Evolutionary conservation across 2,797 vertebrate species (phyloP).

Genomic region (Pyrocephalus nanus): DNA sequence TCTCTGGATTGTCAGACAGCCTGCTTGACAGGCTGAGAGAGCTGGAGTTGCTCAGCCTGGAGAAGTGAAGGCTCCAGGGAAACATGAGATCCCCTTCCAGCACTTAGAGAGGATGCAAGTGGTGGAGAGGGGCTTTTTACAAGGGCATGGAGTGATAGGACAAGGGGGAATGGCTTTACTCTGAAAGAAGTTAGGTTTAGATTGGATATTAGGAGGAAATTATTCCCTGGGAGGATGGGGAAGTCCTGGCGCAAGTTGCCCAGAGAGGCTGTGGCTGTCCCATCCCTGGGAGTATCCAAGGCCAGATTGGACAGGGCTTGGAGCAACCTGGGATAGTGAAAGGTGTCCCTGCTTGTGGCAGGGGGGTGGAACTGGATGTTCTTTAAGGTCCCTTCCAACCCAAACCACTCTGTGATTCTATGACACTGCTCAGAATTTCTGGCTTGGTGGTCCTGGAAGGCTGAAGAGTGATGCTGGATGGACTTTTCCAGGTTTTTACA

Average conservation of each 20-base stretch:
- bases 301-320: accelerated
- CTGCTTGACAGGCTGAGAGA: background rate
- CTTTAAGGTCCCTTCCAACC: background rate
- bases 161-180: background rate
- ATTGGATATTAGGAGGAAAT: background rate
- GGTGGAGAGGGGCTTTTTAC: background rate
- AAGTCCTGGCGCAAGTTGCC: background rate
- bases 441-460: background rate
- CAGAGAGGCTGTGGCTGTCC: background rate
- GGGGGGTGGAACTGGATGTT: accelerated
- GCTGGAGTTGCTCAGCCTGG: background rate
- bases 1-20: background rate
- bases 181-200: background rate
- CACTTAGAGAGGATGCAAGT: background rate
- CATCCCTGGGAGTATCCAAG: accelerated
- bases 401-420: background rate
- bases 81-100: background rate
- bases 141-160: background rate
- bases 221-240: background rate
- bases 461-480: background rate
- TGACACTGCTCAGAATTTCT: background rate
- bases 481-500: background rate
- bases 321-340: background rate
- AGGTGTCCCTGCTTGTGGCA: background rate
- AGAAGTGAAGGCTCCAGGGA: background rate